These are phyloP conservation scores for Crossaster papposus DNA, from an alignment of 53 echinoderm and acorn worm genomes.

Conservation along the genomic window DNA sequence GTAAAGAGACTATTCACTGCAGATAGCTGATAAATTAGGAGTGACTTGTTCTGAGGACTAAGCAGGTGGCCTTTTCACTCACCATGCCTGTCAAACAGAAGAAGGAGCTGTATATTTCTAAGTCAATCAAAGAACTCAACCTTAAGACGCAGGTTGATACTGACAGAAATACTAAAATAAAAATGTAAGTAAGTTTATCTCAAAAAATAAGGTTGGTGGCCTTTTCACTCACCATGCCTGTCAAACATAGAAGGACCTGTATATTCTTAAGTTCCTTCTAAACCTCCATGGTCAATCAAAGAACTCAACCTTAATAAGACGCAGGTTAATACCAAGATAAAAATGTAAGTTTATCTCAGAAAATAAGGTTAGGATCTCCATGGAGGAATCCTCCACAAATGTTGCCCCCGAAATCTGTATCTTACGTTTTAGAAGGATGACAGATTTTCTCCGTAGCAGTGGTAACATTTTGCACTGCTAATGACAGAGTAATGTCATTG, in stretches of 20 bases:
- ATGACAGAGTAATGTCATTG: too few relatives aligned
- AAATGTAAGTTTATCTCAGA: constrained; percentile 49
- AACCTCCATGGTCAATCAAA: too few relatives aligned
- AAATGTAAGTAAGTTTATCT: constrained; percentile 79
- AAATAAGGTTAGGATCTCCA: not conserved
- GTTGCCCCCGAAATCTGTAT: too few relatives aligned
- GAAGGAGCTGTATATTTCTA: constrained; percentile 70
- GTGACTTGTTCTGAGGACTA: not conserved
- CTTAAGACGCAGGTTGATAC: constrained; percentile 65
- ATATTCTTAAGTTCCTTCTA: constrained; percentile 77
- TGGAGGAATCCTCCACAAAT: too few relatives aligned
- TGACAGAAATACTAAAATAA: constrained; percentile 60
- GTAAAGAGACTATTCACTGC: too few relatives aligned
- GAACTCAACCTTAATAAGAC: constrained; percentile 85
- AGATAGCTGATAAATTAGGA: too few relatives aligned
- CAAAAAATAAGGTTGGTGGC: not conserved
- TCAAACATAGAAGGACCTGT: constrained; percentile 68
- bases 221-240: constrained; percentile 74
- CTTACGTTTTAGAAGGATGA: too few relatives aligned
- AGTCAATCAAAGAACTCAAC: constrained; percentile 80
- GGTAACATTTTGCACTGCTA: too few relatives aligned
- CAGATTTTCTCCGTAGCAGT: too few relatives aligned
- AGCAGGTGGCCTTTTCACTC: not conserved
- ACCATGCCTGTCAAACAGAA: constrained; percentile 86
- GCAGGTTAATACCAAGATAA: constrained; percentile 61